Base-by-base conservation (phyloP, 2,888 invertebrate genomes). In the Calliscelio sp. region DNA sequence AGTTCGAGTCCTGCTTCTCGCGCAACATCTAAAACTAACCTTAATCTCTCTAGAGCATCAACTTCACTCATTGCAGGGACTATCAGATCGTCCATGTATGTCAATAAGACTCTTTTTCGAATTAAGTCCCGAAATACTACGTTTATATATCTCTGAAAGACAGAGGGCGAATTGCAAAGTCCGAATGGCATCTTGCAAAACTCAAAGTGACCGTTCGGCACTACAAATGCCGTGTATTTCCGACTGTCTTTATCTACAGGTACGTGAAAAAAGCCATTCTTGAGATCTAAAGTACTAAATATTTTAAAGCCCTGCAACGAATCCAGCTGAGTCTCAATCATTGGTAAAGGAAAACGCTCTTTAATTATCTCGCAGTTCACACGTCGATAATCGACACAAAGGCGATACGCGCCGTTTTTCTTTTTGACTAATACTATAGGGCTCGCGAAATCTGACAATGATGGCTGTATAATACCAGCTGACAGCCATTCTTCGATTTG, bases 271-370 rank as follows among this genome's bases (percentile, higher is more conserved):
- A 91, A 6, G n/a, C 85, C 90, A 77, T 87, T 87, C 68, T 87
- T 86, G 32, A 91, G 77, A 81, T 91, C 90, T 20, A 91, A 75
- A 11, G 38, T 85, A 11, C 87, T 88, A 85, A 87, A 90, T 73
- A 82, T 87, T 20, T 51, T 84, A 74, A 89, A 89, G 20, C 85
- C 78, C 53, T 86, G 83, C 53, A 90, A 81, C 11, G 61, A 16
- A 44, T 91, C 90, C n/a, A 90, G 51, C 14, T 87, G 86, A 44
- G 88, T 88, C 20, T 89, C 88, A 6, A 90, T 88, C 14, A 89
- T 53, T 0, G 89, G 89, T 2, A 84, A 44, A 0, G 88, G 87
- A 28, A 63, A 89, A 24, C 86, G 84, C 51, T 89, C 87, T 63
- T 77, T 84, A 22, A 86, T 55, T n/a, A 86, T 89, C 14, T 85